phyloP scores from a whole-genome alignment of 2,797 vertebrate genomes.

The Cercopithecus petaurista region DNA sequence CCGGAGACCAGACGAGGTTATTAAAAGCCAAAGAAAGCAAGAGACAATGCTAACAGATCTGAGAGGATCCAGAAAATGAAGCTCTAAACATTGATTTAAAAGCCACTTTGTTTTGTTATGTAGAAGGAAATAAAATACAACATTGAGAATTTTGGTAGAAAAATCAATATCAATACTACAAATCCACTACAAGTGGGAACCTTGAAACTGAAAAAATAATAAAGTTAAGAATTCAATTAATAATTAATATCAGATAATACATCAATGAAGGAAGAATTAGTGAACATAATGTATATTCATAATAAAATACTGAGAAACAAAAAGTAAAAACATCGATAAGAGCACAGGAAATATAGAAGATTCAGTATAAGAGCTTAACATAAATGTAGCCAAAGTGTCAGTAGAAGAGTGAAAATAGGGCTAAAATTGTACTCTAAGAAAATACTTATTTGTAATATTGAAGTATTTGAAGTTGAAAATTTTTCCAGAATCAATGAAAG shows the following conservation, averaged over 20 bases:
- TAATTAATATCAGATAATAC: background rate
- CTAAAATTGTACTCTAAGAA: background rate
- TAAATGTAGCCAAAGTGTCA: background rate
- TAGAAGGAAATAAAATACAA: background rate
- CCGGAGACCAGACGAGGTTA: background rate
- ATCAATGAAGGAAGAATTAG: background rate
- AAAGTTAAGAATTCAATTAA: background rate
- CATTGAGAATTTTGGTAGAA: background rate
- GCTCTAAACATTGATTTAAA: background rate
- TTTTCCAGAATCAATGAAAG: background rate
- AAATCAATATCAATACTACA: background rate
- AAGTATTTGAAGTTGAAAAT: background rate
- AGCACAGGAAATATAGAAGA: background rate
- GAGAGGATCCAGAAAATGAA: background rate
- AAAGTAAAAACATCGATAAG: background rate
- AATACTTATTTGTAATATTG: background rate
- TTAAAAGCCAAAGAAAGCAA: background rate
- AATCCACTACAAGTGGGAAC: background rate
- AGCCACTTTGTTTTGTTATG: background rate
- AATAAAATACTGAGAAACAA: background rate
- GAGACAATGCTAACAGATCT: background rate
- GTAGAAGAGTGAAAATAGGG: background rate
- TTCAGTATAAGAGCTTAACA: background rate
- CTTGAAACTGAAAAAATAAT: background rate
- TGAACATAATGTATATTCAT: background rate